phyloP scores from a whole-genome alignment of 1,140 invertebrate genomes.

The Aporrectodea caliginosa region DNA sequence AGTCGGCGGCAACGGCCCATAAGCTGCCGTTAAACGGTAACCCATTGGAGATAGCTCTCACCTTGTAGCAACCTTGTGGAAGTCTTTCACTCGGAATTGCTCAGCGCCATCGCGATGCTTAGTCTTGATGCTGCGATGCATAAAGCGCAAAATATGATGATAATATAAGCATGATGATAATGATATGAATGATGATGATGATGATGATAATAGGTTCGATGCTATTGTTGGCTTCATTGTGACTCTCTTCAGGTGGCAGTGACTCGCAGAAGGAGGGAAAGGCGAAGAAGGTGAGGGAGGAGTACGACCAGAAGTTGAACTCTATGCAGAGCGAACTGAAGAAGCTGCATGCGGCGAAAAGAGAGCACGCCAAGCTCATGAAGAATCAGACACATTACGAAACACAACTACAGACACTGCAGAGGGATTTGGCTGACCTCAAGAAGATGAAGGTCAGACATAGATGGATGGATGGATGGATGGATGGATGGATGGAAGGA shows the following conservation, averaged over 20 bases:
- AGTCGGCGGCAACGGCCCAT: too few species aligned
- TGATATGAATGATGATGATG: neutral
- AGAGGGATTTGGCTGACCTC: constrained; percentile 80
- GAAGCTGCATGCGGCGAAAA: constrained; percentile 79
- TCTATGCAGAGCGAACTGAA: constrained; percentile 84
- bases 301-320: constrained; percentile 82
- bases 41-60: too few species aligned
- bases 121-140: neutral
- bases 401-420: constrained; percentile 71
- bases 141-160: neutral
- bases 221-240: neutral
- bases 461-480: neutral
- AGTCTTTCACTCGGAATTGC: neutral
- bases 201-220: neutral
- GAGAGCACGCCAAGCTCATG: constrained; percentile 79
- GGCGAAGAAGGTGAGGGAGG: constrained; percentile 78
- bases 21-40: too few species aligned
- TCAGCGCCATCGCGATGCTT: neutral
- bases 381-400: constrained; percentile 78
- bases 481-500: neutral
- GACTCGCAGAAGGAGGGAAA: constrained; percentile 60
- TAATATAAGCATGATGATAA: neutral
- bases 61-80: neutral
- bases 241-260: neutral
- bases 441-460: constrained; percentile 73